A percentile compares a stretch with the other conserved stretches of the same genome.
These are phyloP conservation scores for Griposia aprilina DNA, from an alignment of 2,888 invertebrate genomes.

Conservation along the genomic window DNA sequence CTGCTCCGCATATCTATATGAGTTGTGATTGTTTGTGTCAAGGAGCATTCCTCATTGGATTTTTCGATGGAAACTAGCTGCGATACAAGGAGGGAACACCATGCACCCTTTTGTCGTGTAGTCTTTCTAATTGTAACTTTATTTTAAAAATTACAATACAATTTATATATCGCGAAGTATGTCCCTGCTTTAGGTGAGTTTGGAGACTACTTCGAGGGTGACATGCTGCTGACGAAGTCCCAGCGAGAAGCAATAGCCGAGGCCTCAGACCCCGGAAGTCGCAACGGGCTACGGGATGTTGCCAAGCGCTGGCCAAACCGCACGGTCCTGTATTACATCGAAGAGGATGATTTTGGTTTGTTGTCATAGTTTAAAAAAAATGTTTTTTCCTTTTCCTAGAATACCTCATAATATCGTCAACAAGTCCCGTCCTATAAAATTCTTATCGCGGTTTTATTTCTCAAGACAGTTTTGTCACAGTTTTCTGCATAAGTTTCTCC, in stretches of 20 bases:
- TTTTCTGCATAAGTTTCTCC: background rate
- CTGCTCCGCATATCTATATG: constrained; percentile 28
- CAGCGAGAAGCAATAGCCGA: constrained; percentile 76
- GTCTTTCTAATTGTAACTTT: background rate
- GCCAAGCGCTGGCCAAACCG: constrained; percentile 87
- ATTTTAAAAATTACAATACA: background rate
- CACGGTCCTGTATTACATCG: constrained; percentile 84
- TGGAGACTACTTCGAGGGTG: constrained; percentile 88
- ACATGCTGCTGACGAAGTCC: constrained; percentile 81
- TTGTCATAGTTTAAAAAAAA: background rate
- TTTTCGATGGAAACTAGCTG: background rate
- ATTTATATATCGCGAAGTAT: background rate
- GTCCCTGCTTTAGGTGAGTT: constrained; percentile 73
- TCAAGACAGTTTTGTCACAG: background rate
- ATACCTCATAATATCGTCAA: background rate
- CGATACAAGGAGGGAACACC: background rate
- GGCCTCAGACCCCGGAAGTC: constrained; percentile 68
- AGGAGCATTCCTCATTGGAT: background rate
- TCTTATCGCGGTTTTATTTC: background rate
- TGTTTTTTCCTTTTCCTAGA: background rate
- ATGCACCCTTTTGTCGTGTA: no score
- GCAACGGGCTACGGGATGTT: constrained; percentile 85
- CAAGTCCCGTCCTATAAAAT: constrained; percentile 7
- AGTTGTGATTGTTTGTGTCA: constrained; percentile 17
- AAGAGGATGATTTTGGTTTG: constrained; percentile 86